Evolutionary conservation across 2,797 vertebrate species (phyloP), one percentile per base, ranked within the genome.

Genomic region (Octomys mimax): DNA sequence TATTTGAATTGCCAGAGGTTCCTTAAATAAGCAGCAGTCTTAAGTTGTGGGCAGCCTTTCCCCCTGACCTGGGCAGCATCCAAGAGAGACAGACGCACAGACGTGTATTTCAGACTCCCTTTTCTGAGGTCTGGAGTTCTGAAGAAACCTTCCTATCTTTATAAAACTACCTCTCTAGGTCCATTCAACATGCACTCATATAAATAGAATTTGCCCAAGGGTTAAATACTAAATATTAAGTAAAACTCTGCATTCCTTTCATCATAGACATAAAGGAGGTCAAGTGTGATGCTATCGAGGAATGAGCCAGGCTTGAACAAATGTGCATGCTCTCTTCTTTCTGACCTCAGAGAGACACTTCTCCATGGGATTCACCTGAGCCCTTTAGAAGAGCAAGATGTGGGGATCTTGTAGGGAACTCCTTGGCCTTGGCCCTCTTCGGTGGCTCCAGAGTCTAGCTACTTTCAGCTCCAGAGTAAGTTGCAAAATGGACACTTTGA

Each of bases 1-100:
- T 98, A 97, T 97, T 97, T 87, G 75, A 87, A 94, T 31, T 95
- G 91, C 77, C 92, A 93, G 82, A 87, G 39, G 62, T 62, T 94
- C 79, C 86, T 94, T 62, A 3, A 26, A 59, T 42, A 87, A 93
- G 82, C n/a, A 92, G 39, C 49, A 52, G 64, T 73, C 78, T 93
- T 87, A 62, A 84, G 49, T 68, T 57, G 14, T 46, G 33, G 36
- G 26, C 3, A 89, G 68, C 33, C 54, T 26, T 89, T 86, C 22
- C 59, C 54, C 92, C 31, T 54, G 87, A 73, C 77, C 70, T 36
- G 10, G 75, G 92, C 54, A 70, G 19, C 33, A 31, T 46, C 68
- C 18, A 16, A 91, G 57, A 82, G 33, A 89, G 22, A 91, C 4
- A 79, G 11, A 89, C 24, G 75, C 26, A 88, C 46, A 77, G 3